A percentile compares a stretch with the other conserved stretches of the same genome.
phyloP scores from a whole-genome alignment of 2,888 invertebrate species.

The Hirudinaria manillensis region DNA sequence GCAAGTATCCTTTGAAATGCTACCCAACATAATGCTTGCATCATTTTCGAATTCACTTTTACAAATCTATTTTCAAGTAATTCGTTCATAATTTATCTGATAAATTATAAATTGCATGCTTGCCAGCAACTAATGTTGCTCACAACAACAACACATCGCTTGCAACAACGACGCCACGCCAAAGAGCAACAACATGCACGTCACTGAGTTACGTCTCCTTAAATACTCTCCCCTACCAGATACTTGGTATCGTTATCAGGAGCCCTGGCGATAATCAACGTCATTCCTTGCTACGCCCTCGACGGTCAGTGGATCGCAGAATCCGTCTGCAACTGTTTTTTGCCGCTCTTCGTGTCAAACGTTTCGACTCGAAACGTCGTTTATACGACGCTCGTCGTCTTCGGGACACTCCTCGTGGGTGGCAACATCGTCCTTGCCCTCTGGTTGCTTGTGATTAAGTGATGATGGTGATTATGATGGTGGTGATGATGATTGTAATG shows the following conservation, averaged over 20 bases:
- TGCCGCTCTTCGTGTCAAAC: slow-evolving; percentile 46
- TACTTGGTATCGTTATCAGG: slow-evolving; percentile 71
- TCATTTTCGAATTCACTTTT: background rate
- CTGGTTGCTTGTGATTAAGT: slow-evolving; percentile 47
- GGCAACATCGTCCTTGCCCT: slow-evolving; percentile 63
- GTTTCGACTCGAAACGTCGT: slow-evolving; percentile 59
- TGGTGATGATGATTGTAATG: slow-evolving; percentile 20
- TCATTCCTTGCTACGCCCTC: slow-evolving; percentile 83
- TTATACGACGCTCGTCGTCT: slow-evolving; percentile 65
- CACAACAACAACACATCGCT: too few relatives aligned
- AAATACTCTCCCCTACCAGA: too few relatives aligned
- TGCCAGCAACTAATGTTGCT: too few relatives aligned
- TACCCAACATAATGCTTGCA: background rate
- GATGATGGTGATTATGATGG: background rate
- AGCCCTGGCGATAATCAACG: slow-evolving; percentile 81
- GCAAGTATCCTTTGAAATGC: slow-evolving; percentile 58
- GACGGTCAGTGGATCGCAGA: slow-evolving; percentile 85
- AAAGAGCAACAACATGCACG: background rate
- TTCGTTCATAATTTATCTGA: too few relatives aligned
- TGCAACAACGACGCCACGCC: too few relatives aligned
- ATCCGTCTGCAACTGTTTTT: slow-evolving; percentile 52
- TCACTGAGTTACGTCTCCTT: background rate
- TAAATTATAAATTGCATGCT: too few relatives aligned
- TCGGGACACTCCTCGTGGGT: slow-evolving; percentile 67
- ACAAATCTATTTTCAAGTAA: slow-evolving; percentile 19